A percentile compares a stretch with the other conserved stretches of the same genome.
phyloP scores from a whole-genome alignment of 1,140 invertebrate genomes.

The Drosophila simulans region DNA sequence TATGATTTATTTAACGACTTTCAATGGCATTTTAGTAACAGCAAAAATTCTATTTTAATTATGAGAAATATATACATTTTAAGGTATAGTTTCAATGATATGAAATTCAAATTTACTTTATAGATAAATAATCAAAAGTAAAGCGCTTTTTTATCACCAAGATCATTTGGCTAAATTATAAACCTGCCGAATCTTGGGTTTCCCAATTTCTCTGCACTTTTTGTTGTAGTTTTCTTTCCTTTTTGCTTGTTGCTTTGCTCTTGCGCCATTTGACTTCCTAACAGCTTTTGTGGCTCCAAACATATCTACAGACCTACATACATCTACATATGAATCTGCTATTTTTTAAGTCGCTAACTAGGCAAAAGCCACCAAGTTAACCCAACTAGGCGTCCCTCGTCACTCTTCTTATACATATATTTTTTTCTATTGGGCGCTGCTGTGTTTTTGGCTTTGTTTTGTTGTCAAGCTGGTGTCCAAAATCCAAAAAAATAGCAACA shows the following conservation, averaged over 20 bases:
- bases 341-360: slow-evolving; percentile 69
- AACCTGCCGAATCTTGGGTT: background rate
- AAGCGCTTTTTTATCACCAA: background rate
- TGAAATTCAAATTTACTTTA: background rate
- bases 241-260: slow-evolving; percentile 20
- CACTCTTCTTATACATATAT: background rate
- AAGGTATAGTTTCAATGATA: too few species aligned
- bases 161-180: background rate
- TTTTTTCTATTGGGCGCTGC: slow-evolving; percentile 26
- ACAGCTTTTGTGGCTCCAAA: slow-evolving; percentile 54
- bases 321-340: slow-evolving; percentile 15
- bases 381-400: slow-evolving; percentile 31
- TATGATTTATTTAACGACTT: background rate
- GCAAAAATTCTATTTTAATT: background rate
- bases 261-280: slow-evolving; percentile 71
- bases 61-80: too few species aligned
- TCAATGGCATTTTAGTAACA: background rate
- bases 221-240: slow-evolving; percentile 23
- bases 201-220: slow-evolving; percentile 20
- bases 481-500: slow-evolving; percentile 15
- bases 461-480: slow-evolving; percentile 67
- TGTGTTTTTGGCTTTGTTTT: slow-evolving; percentile 48
- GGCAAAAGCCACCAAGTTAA: slow-evolving; percentile 59
- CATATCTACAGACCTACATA: slow-evolving; percentile 11
- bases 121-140: background rate